phyloP scores from a whole-genome alignment of 1,140 invertebrate species.

The Ptiloglossa arizonensis region DNA sequence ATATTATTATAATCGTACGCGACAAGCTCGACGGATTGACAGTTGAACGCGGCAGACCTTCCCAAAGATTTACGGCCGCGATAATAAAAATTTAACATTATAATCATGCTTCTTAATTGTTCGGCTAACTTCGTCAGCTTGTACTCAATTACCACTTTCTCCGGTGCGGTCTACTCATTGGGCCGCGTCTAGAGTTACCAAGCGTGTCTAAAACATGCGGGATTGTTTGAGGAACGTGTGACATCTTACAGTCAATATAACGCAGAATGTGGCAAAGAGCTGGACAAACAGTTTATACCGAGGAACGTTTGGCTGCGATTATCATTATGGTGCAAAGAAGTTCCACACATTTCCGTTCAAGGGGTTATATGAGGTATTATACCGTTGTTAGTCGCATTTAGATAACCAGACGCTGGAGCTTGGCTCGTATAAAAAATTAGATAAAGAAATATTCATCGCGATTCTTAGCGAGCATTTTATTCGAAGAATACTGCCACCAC shows the following conservation, averaged over 20 bases:
- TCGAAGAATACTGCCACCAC: no score
- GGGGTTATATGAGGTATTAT: constrained; percentile 57
- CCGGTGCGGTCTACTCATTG: constrained; percentile 44
- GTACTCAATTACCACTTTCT: constrained; percentile 66
- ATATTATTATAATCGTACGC: constrained; percentile 17
- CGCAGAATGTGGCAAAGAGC: constrained; percentile 65
- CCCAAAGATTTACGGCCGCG: constrained; percentile 56
- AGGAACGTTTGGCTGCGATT: constrained; percentile 71
- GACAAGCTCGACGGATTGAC: constrained; percentile 16
- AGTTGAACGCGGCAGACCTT: constrained; percentile 8
- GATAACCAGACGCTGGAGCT: constrained; percentile 34
- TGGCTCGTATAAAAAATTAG: background rate
- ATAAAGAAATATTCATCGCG: background rate
- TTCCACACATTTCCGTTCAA: constrained; percentile 65
- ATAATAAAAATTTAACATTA: constrained; percentile 71
- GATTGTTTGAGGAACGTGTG: constrained; percentile 71
- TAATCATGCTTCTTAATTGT: constrained; percentile 63
- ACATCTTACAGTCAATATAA: constrained; percentile 69
- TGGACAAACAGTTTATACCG: constrained; percentile 71
- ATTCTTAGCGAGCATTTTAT: no score
- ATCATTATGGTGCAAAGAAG: constrained; percentile 68
- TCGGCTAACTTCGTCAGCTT: constrained; percentile 52
- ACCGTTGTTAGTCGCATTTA: constrained; percentile 57
- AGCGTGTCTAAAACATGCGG: constrained; percentile 65
- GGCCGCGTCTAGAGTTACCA: constrained; percentile 53